Evolutionary conservation across 2,113 vertebrate species (phyloP), one percentile per base, ranked within the genome.

Genomic region (Dascyllus trimaculatus): DNA sequence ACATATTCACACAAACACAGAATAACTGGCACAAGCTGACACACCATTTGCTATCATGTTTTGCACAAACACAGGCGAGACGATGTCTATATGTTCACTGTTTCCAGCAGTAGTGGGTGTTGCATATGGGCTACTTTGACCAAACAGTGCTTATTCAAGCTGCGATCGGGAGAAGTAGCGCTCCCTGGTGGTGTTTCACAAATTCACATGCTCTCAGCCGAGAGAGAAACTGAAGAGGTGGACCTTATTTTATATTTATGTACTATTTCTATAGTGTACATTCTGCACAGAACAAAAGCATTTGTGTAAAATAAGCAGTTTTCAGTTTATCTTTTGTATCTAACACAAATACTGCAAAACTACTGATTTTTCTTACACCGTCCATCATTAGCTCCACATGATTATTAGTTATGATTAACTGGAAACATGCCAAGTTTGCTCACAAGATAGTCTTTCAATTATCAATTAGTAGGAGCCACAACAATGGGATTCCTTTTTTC

Each of bases 131-230:
- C 29, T 43, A 54, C 45, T 70, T 61, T 32, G 52, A 81, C 38
- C 60, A 45, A 29, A 60, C 35, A 26, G 38, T 45, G 73, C 29
- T 59, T 22, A 5, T 29, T 58, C 18, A 48, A 21, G 25, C 25
- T 56, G 45, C 57, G 15, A n/a, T 59, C 4, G 11, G 13, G 48
- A 43, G 11, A 66, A 76, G 74, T 76, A 81, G 84, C 82, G 1
- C 69, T 14, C 64, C 84, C 89, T 89, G 68, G 74, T 86, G 91
- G 85, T 53, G 17, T 6, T 22, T 72, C 0, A 67, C 2, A 25
- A 22, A 45, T 2, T 13, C 3, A 35, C 60, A 22, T 29, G 29
- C 29, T 29, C 4, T 29, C 6, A 13, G 11, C n/a, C 29, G 29
- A 29, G n/a, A 40, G 29, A 11, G 46, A 26, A 15, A 45, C 17